Base-by-base conservation (phyloP, 1,140 invertebrate species). In the Drosophila grimshawi region DNA sequence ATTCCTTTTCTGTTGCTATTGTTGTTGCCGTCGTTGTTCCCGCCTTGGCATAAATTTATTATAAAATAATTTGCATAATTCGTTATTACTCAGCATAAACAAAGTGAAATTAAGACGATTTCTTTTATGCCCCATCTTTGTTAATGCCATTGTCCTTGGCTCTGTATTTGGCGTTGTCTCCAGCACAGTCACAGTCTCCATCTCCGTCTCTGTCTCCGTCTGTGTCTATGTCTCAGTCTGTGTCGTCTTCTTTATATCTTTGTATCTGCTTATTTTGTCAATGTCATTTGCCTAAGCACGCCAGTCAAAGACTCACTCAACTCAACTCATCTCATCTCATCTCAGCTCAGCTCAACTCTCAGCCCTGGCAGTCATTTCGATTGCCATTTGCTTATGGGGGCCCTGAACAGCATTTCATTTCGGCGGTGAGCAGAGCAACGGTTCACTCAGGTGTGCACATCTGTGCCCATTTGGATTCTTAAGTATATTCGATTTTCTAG, bases 61-160 rank as follows among this genome's bases (percentile, higher is more conserved):
- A 89, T 89, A 89, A 89, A 88, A 89, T 89, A 85, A 89, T 89
- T 89, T 89, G 86, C 85, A 89, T 89, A 89, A 89, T 89, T 89
- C 85, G 85, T 89, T 89, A 90, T 89, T 89, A 85, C 86, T 89
- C 85, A 89, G 85, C 86, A 89, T 90, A 89, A 89, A 89, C 81
- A 89, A 90, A 89, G 85, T 90, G 86, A 89, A 89, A 89, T 89
- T 90, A 88, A 85, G 83, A 88, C 85, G 83, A 86, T 86, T 85
- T 86, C 81, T 85, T 85, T 86, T 86, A 72, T 77, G 70, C 76
- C 65, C 41, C 62, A 41, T 48, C 41, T 27, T 57, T 52, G 43
- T 53, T 66, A 64, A 64, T 48, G 71, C 63, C 64, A 68, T 63
- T 70, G 48, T 79, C 78, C 67, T 53, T 61, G 48, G 30, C 30